Percentiles rank a stretch among this genome's conserved stretches.
Evolutionary conservation across 2,797 vertebrate genomes (phyloP).

Genomic region (Intellagama lesueurii): DNA sequence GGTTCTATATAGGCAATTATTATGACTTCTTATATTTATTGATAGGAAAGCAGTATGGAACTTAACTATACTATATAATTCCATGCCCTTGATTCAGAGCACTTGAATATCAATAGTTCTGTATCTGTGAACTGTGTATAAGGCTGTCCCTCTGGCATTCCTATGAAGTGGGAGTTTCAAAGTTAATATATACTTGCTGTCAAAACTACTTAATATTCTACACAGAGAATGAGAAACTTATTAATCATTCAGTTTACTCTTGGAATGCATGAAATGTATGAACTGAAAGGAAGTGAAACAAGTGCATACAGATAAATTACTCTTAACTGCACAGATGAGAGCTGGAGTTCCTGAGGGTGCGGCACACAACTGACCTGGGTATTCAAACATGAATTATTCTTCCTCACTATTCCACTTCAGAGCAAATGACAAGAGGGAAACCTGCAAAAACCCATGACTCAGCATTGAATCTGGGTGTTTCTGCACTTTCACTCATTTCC

Average conservation of each 20-base stretch:
- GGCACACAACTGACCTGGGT: slow-evolving; percentile 37
- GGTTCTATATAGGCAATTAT: neutral
- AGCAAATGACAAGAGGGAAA: slow-evolving; percentile 33
- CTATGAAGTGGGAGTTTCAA: neutral
- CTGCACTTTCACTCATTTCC: slow-evolving; percentile 67
- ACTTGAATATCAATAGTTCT: neutral
- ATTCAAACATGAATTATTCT: slow-evolving; percentile 54
- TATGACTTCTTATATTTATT: neutral
- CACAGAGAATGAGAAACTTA: neutral
- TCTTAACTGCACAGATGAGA: slow-evolving; percentile 52
- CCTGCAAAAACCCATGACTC: slow-evolving; percentile 66
- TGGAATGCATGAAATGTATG: slow-evolving; percentile 49
- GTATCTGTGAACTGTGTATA: neutral
- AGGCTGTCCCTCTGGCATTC: neutral
- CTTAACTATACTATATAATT: neutral
- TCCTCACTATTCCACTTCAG: slow-evolving; percentile 56
- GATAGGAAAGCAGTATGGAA: neutral
- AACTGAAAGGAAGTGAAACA: slow-evolving; percentile 47
- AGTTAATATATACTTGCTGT: neutral
- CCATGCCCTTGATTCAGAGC: neutral
- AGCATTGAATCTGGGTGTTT: slow-evolving; percentile 52
- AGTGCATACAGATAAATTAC: slow-evolving; percentile 44
- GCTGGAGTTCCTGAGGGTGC: slow-evolving; percentile 55
- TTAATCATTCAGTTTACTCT: slow-evolving; percentile 68
- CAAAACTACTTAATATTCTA: slow-evolving; percentile 6